Base-by-base conservation (phyloP, 2,888 invertebrate species). In the Epinotia nisella region DNA sequence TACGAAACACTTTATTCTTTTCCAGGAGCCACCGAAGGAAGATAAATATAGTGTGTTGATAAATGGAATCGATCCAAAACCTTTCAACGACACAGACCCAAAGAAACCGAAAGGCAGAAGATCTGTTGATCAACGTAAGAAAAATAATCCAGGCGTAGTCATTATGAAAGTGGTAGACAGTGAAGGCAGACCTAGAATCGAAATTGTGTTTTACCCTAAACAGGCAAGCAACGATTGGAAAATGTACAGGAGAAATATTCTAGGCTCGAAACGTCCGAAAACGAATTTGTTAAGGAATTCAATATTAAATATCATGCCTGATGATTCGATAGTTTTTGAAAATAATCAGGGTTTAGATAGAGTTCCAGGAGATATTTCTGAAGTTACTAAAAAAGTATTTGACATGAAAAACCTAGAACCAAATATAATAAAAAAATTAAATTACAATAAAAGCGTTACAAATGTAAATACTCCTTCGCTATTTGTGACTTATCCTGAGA, bases 161-260 rank as follows among this genome's bases (percentile, higher is more conserved):
- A 67, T 86, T 49, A 59, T 90, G 9, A 85, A 86, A 75, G 81
- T 90, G n/a, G 58, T 84, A 39, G 81, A 86, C 49, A 76, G 81
- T 0, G 77, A 70, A 7, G 83, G 83, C 1, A 60, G 79, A 11
- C 74, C 85, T 2, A 83, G 78, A 71, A 79, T 88, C 62, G 85
- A 87, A 79, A 87, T 90, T 9, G 85, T 86, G 79, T 60, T 89
- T 35, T 75, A 76, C 13, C 60, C 80, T 3, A 78, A 81, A 41
- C 53, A n/a, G 7, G 39, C 13, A 24, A 51, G n/a, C 39, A 62
- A 29, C 7, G 39, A 39, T 13, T 56, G 15, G 62, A 71, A 45
- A 67, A 55, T 19, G 21, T 45, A 41, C 51, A 58, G 15, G 11
- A 19, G 3, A 51, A 24, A 60, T n/a, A 19, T n/a, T 3, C 39